A percentile compares a stretch with the other conserved stretches of the same genome.
These are phyloP conservation scores for Gobio gobio DNA, from an alignment of 2,113 vertebrate genomes.

Conservation along the genomic window DNA sequence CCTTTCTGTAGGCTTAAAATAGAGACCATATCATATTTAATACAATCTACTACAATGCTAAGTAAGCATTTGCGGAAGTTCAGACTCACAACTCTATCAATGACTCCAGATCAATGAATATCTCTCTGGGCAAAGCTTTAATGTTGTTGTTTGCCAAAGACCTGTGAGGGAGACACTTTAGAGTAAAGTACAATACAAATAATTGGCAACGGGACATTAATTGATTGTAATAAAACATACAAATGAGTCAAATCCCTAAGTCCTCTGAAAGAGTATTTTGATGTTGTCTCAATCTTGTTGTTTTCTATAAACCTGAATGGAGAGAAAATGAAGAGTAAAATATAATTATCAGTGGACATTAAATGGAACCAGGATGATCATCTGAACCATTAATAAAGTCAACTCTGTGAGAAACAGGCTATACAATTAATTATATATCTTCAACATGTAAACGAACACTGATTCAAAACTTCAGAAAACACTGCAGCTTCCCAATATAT, in stretches of 20 bases:
- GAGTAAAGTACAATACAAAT: constrained; percentile 42
- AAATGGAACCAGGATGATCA: not conserved
- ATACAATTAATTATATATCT: not conserved
- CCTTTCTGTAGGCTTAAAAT: not conserved
- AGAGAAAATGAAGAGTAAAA: constrained; percentile 20
- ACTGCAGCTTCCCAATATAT: not conserved
- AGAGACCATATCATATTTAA: not conserved
- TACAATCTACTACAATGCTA: not conserved
- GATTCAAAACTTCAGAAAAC: not conserved
- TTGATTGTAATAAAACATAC: constrained; percentile 77
- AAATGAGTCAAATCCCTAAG: constrained; percentile 94
- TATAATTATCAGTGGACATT: not conserved
- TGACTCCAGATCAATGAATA: constrained; percentile 93
- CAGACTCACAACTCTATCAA: constrained; percentile 94
- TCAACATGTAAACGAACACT: not conserved
- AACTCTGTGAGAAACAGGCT: too few species aligned
- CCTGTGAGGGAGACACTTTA: constrained; percentile 72
- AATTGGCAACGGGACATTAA: constrained; percentile 14
- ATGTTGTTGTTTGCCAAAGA: constrained; percentile 97
- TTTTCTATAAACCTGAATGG: constrained; percentile 92
- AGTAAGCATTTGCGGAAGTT: not conserved
- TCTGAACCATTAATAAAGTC: not conserved
- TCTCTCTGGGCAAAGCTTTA: constrained; percentile 88
- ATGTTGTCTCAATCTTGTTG: constrained; percentile 93
- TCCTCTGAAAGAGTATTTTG: constrained; percentile 92